Evolutionary conservation across 2,113 vertebrate genomes (phyloP).

Genomic region (Oenanthe oenanthe): DNA sequence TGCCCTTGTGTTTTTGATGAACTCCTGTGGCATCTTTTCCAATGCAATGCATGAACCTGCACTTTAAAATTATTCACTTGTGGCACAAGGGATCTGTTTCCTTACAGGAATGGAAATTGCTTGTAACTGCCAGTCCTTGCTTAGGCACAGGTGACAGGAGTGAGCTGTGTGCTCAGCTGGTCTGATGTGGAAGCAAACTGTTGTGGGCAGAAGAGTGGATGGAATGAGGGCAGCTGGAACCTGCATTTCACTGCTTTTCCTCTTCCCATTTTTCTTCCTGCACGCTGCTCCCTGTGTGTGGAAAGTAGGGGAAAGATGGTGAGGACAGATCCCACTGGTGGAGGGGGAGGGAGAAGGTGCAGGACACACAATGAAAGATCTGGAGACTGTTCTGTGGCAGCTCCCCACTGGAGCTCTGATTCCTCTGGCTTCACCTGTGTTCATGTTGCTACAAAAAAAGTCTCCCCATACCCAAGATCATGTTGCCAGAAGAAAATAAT

Average conservation of each 20-base stretch:
- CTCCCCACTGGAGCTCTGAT: rapidly evolving
- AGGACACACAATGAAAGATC: neutral
- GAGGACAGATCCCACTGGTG: neutral
- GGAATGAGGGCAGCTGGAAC: neutral
- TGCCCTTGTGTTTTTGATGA: rapidly evolving
- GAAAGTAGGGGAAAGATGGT: rapidly evolving
- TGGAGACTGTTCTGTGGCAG: rapidly evolving
- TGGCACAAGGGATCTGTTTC: neutral
- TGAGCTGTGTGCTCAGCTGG: rapidly evolving
- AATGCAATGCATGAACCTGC: neutral
- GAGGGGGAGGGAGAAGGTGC: too few species aligned
- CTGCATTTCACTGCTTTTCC: too few species aligned
- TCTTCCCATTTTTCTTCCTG: neutral
- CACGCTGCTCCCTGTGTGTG: rapidly evolving
- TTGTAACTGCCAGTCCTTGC: neutral
- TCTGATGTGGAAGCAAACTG: rapidly evolving
- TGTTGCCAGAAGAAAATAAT: neutral
- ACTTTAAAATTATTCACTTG: neutral
- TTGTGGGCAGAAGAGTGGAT: neutral
- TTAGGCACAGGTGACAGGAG: rapidly evolving
- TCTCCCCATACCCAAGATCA: rapidly evolving
- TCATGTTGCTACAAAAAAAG: rapidly evolving
- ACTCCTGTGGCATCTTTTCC: neutral
- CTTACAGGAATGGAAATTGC: neutral
- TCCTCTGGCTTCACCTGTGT: rapidly evolving